Percentiles rank a stretch among this genome's conserved stretches.
phyloP scores from a whole-genome alignment of 2,888 invertebrate genomes.

The Lasioglossum vierecki region DNA sequence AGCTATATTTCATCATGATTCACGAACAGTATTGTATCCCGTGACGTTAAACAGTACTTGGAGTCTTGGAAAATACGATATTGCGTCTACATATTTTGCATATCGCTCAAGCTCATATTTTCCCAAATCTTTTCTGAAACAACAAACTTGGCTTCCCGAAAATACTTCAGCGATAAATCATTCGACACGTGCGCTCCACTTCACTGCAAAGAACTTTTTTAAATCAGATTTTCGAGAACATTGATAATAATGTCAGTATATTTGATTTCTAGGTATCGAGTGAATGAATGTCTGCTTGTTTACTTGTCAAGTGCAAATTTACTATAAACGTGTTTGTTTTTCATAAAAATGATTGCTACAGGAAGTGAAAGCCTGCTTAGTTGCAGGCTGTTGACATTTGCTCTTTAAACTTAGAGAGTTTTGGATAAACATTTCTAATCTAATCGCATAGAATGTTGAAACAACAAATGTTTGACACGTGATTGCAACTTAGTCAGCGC shows the following conservation, averaged over 20 bases:
- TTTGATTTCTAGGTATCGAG: not conserved
- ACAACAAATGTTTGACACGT: too few relatives aligned
- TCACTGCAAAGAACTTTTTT: not conserved
- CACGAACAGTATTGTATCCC: not conserved
- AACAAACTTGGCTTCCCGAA: not conserved
- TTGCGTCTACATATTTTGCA: not conserved
- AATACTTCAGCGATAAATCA: not conserved
- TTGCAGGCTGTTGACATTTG: too few relatives aligned
- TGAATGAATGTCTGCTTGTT: not conserved
- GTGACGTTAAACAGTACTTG: not conserved
- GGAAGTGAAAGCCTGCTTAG: too few relatives aligned
- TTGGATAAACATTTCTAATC: too few relatives aligned
- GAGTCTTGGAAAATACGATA: not conserved
- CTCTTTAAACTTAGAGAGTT: too few relatives aligned
- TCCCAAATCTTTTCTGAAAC: not conserved
- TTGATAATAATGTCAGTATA: too few relatives aligned
- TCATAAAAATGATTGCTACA: too few relatives aligned
- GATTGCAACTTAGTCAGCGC: too few relatives aligned
- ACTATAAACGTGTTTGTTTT: too few relatives aligned
- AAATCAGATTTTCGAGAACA: not conserved
- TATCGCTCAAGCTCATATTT: not conserved
- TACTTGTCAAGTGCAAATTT: too few relatives aligned
- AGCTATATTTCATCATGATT: not conserved
- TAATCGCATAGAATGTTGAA: too few relatives aligned
- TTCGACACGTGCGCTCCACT: not conserved